These are phyloP conservation scores for Sinocyclocheilus rhinocerous DNA, from an alignment of 2,113 vertebrate genomes.

Conservation along the genomic window DNA sequence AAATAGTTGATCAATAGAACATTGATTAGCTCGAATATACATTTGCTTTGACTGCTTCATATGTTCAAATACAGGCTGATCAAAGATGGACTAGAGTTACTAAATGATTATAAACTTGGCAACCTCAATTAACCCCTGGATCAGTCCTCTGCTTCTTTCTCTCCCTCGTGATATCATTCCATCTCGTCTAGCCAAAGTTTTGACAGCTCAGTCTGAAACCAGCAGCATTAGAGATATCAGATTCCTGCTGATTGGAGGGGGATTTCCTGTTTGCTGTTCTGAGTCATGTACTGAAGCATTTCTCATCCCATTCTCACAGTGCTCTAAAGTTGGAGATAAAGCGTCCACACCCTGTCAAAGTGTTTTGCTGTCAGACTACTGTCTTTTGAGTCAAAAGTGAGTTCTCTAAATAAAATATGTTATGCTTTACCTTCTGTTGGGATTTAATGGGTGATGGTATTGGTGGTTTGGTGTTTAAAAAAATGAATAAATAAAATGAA, in stretches of 20 bases:
- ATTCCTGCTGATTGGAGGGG: constrained; percentile 19
- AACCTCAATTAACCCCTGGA: not conserved
- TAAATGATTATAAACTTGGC: constrained; percentile 20
- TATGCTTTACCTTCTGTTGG: not conserved
- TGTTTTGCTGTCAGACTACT: not conserved
- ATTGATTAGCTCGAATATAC: constrained; percentile 24
- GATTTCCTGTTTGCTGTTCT: constrained; percentile 39
- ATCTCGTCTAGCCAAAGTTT: constrained; percentile 28
- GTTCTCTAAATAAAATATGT: not conserved
- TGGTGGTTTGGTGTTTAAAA: not conserved
- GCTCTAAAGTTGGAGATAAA: constrained; percentile 4
- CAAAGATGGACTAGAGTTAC: not conserved
- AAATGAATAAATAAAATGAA: too few relatives aligned
- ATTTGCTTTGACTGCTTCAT: not conserved
- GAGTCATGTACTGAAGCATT: constrained; percentile 39
- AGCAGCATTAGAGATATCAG: constrained; percentile 11
- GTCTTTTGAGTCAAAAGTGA: not conserved
- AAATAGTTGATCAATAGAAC: not conserved
- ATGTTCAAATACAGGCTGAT: not conserved
- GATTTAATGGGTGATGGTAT: not conserved
- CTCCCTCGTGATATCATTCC: constrained; percentile 12
- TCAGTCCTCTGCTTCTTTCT: constrained; percentile 1
- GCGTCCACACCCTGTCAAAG: not conserved
- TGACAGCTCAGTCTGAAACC: constrained; percentile 19
- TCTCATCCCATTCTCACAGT: not conserved